Evolutionary conservation across 2,797 vertebrate species (phyloP).

Genomic region (Chanos chanos): DNA sequence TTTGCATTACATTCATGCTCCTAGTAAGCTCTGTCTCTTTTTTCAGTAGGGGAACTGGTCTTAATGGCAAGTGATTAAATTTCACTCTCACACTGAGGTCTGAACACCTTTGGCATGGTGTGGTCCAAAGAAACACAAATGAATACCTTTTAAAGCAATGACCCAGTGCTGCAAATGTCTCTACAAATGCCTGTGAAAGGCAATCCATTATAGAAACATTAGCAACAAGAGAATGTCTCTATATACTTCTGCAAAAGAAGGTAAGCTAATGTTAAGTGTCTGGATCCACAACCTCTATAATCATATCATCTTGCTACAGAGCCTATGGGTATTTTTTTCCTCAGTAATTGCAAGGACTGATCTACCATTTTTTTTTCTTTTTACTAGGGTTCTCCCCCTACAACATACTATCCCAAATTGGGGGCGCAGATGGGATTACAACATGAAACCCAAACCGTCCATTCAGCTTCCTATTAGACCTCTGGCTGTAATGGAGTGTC

Average conservation of each 20-base stretch:
- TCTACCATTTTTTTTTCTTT: constrained; percentile 21
- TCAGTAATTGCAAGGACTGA: constrained; percentile 20
- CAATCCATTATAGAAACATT: constrained; percentile 56
- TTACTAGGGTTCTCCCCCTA: background rate
- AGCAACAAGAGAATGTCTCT: constrained; percentile 42
- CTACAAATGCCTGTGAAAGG: constrained; percentile 39
- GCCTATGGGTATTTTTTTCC: constrained; percentile 2
- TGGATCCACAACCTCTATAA: constrained; percentile 24
- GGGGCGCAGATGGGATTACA: constrained; percentile 65
- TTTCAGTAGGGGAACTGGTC: constrained; percentile 27
- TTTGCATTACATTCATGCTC: no score
- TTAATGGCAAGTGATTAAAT: constrained; percentile 31
- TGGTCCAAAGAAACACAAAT: constrained; percentile 31
- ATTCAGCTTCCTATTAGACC: constrained; percentile 65
- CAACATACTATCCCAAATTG: constrained; percentile 34
- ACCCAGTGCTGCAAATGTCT: no score
- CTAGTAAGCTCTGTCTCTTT: constrained; percentile 28
- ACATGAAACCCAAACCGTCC: constrained; percentile 63
- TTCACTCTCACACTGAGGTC: constrained; percentile 25
- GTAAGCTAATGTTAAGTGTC: constrained; percentile 35
- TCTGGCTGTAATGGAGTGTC: constrained; percentile 62
- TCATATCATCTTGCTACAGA: background rate
- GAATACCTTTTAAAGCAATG: constrained; percentile 48
- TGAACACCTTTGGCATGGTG: constrained; percentile 35
- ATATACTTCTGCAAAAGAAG: constrained; percentile 36